phyloP scores from a whole-genome alignment of 2,797 vertebrate genomes.

The Rhinichthys osculus region DNA sequence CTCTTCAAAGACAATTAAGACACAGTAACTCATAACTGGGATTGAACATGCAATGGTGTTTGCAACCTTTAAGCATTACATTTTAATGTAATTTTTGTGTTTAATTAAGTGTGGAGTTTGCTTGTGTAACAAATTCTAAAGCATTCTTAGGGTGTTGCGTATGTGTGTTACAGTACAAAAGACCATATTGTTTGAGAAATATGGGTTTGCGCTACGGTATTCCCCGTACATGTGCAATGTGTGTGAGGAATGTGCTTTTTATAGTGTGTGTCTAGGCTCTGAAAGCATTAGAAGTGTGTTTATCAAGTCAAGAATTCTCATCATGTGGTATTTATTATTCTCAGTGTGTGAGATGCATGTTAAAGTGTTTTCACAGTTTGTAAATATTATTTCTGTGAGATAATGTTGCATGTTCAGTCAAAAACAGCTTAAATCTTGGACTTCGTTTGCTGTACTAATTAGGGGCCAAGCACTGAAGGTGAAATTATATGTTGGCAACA shows the following conservation, averaged over 20 bases:
- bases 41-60: background rate
- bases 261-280: background rate
- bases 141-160: background rate
- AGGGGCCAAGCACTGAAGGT: background rate
- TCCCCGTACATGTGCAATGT: background rate
- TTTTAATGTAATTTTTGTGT: background rate
- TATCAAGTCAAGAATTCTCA: background rate
- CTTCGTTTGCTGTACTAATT: slow-evolving; percentile 4
- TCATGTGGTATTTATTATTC: slow-evolving; percentile 24
- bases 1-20: slow-evolving; percentile 12
- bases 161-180: slow-evolving; percentile 1
- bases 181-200: background rate
- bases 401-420: slow-evolving; percentile 21
- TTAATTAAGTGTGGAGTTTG: background rate
- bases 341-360: slow-evolving; percentile 8
- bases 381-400: slow-evolving; percentile 27
- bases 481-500: background rate
- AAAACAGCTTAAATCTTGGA: slow-evolving; percentile 1
- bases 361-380: slow-evolving; percentile 31
- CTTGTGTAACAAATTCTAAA: background rate
- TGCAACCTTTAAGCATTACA: background rate
- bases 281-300: slow-evolving; percentile 2
- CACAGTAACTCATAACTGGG: background rate
- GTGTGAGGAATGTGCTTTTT: slow-evolving; percentile 27
- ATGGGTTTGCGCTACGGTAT: background rate